These are phyloP conservation scores for Neuroterus valhalla DNA, from an alignment of 1,140 invertebrate species.

Conservation along the genomic window DNA sequence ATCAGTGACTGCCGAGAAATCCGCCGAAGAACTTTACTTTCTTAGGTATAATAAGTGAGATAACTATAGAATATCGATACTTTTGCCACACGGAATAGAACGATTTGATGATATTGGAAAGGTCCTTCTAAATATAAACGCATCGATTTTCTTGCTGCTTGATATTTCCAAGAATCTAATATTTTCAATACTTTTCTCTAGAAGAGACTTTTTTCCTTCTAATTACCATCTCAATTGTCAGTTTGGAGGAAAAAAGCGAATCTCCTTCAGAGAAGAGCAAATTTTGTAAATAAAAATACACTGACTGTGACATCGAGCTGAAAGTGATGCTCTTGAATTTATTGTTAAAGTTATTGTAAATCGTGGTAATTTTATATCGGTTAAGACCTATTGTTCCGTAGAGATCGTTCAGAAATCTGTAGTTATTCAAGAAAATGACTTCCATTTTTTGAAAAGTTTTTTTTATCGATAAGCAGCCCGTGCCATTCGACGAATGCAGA, in stretches of 20 bases:
- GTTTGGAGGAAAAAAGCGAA: not conserved
- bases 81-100: slow-evolving; percentile 8
- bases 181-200: not conserved
- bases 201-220: not conserved
- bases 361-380: slow-evolving; percentile 1
- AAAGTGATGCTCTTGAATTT: not conserved
- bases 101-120: not conserved
- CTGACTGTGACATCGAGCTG: slow-evolving; percentile 20
- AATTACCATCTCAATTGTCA: not conserved
- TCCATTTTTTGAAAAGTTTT: not conserved
- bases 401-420: not conserved
- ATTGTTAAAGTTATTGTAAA: not conserved
- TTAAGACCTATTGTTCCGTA: not conserved
- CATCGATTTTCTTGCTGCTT: not conserved
- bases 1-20: not conserved
- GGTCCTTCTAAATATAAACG: not conserved
- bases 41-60: slow-evolving; percentile 35
- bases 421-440: slow-evolving; percentile 1
- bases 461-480: not conserved
- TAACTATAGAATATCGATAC: not conserved
- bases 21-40: slow-evolving; percentile 37
- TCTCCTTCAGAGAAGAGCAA: not conserved
- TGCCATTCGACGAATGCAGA: not conserved
- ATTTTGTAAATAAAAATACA: slow-evolving; percentile 1
- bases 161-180: slow-evolving; percentile 11